These are phyloP conservation scores for Pachyuromys duprasi DNA, from an alignment of 2,797 vertebrate genomes.

Conservation along the genomic window DNA sequence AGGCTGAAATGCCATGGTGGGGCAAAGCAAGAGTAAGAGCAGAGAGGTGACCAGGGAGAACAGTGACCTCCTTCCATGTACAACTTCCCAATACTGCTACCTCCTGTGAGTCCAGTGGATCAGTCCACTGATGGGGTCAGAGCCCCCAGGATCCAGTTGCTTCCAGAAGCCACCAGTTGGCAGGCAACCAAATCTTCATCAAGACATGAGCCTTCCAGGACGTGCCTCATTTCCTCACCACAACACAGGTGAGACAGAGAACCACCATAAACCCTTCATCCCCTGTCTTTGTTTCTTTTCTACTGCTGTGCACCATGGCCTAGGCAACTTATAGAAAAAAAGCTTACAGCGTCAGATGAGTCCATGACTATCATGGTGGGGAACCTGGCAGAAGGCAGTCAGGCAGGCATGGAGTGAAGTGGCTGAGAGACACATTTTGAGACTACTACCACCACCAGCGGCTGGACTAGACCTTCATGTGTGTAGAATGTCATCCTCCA, in stretches of 20 bases:
- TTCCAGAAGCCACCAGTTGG: not conserved
- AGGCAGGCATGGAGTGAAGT: not conserved
- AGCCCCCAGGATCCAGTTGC: too few relatives aligned
- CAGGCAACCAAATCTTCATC: not conserved
- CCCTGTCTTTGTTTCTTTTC: not conserved
- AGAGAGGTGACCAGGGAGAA: not conserved
- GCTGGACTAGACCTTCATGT: not conserved
- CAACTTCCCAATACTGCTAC: not conserved
- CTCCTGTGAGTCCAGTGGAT: not conserved
- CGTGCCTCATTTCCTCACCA: not conserved
- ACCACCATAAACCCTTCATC: not conserved
- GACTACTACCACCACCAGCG: not conserved
- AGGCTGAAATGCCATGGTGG: not conserved
- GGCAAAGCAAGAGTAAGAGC: not conserved
- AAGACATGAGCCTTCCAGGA: not conserved
- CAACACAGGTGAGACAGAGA: not conserved
- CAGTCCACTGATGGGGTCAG: not conserved
- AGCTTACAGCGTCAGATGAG: not conserved
- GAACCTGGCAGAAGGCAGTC: not conserved
- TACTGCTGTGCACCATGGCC: not conserved
- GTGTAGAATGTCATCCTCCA: not conserved
- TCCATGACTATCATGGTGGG: not conserved
- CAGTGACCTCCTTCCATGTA: not conserved
- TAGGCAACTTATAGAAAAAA: not conserved
- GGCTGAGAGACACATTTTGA: not conserved